Evolutionary conservation across 92 coral and sea anemone species (phyloP).

Genomic region (Paramuricea clavata): DNA sequence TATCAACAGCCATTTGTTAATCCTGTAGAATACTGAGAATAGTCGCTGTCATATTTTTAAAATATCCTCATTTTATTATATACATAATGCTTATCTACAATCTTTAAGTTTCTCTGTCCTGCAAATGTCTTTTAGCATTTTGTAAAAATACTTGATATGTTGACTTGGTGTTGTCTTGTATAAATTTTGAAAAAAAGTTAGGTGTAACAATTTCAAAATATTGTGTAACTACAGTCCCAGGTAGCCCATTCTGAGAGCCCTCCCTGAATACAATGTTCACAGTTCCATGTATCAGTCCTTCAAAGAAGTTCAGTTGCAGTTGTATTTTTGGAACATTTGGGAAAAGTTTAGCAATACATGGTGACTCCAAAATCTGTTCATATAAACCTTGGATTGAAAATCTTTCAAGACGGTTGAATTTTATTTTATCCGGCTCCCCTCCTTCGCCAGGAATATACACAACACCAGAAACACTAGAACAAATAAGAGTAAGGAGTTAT

Average conservation of each 20-base stretch:
- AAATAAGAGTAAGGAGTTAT: background rate
- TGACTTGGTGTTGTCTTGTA: constrained; percentile 22
- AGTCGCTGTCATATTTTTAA: no score
- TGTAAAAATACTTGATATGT: constrained; percentile 31
- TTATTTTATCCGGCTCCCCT: constrained; percentile 37
- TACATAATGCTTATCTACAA: no score
- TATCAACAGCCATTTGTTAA: no score
- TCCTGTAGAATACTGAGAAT: no score
- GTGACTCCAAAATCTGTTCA: constrained; percentile 33
- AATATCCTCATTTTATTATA: no score
- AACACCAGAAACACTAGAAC: constrained; percentile 36
- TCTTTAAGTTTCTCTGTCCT: constrained; percentile 11
- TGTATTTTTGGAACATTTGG: constrained; percentile 40
- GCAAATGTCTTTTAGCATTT: constrained; percentile 35
- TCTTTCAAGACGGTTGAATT: constrained; percentile 26
- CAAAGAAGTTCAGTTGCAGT: constrained; percentile 24
- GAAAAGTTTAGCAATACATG: constrained; percentile 30
- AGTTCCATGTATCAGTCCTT: constrained; percentile 40
- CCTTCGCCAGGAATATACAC: constrained; percentile 30
- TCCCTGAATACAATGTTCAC: constrained; percentile 35
- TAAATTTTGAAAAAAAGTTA: constrained; percentile 34
- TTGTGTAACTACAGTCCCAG: constrained; percentile 31
- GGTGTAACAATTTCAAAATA: constrained; percentile 46
- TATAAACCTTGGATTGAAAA: constrained; percentile 35
- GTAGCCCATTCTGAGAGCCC: constrained; percentile 15